These are phyloP conservation scores for Propithecus coquereli DNA, from an alignment of 2,113 vertebrate genomes.

Conservation along the genomic window DNA sequence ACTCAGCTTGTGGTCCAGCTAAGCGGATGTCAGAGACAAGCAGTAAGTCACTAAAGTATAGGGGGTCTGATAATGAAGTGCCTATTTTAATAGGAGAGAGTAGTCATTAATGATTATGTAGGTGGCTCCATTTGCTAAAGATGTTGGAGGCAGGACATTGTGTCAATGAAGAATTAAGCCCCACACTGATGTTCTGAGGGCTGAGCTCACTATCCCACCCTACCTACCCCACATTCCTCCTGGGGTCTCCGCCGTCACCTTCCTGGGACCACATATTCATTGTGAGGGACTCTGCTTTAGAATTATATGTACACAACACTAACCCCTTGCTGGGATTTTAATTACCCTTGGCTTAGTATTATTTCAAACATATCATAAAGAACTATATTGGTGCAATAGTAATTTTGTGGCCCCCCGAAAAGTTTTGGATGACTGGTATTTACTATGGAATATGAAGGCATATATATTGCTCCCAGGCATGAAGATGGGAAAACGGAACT, in stretches of 20 bases:
- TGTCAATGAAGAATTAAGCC: background rate
- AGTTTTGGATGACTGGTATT: background rate
- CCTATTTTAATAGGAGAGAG: background rate
- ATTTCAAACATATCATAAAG: background rate
- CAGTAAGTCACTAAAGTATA: fast-evolving
- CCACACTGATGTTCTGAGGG: fast-evolving
- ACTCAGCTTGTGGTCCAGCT: background rate
- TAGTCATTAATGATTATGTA: background rate
- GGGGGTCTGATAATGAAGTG: fast-evolving
- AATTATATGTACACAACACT: background rate
- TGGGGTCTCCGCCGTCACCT: background rate
- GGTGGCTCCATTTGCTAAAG: background rate
- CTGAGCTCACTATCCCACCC: fast-evolving
- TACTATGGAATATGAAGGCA: background rate
- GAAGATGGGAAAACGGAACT: background rate
- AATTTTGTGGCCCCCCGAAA: background rate
- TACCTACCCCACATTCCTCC: fast-evolving
- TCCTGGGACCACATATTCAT: background rate
- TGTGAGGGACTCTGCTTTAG: background rate
- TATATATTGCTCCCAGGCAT: background rate
- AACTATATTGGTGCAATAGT: too few relatives aligned
- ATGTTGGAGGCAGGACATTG: fast-evolving
- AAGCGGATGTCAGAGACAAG: background rate
- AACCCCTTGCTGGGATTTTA: background rate
- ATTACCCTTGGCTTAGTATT: background rate